These are phyloP conservation scores for Porphyrio hochstetteri DNA, from an alignment of 2,113 vertebrate genomes.

Conservation along the genomic window DNA sequence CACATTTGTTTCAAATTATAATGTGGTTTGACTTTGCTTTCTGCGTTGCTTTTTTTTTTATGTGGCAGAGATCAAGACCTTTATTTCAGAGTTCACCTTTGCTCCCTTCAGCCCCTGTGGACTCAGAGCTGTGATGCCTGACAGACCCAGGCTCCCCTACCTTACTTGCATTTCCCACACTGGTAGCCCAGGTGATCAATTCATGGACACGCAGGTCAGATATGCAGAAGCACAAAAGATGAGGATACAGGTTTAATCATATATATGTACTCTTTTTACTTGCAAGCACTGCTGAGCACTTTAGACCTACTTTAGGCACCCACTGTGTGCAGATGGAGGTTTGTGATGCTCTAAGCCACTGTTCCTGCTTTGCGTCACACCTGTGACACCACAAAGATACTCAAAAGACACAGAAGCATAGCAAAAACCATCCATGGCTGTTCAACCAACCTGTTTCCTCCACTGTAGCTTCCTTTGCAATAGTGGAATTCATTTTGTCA, in stretches of 20 bases:
- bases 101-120: neutral
- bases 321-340: neutral
- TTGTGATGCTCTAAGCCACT: neutral
- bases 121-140: neutral
- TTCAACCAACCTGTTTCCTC: neutral
- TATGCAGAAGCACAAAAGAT: neutral
- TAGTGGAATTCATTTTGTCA: neutral
- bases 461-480: neutral
- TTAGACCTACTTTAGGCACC: neutral
- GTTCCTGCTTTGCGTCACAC: neutral
- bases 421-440: rapidly evolving
- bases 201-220: neutral
- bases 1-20: neutral
- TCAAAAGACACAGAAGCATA: neutral
- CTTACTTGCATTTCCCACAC: neutral
- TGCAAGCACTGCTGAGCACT: neutral
- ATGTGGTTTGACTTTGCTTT: neutral
- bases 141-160: neutral
- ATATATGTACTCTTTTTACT: neutral
- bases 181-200: neutral
- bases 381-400: neutral
- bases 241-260: neutral
- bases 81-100: neutral
- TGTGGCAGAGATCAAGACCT: neutral
- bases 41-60: neutral